Base-by-base conservation (phyloP, 1,140 invertebrate species). In the Drosophila ercepeae region DNA sequence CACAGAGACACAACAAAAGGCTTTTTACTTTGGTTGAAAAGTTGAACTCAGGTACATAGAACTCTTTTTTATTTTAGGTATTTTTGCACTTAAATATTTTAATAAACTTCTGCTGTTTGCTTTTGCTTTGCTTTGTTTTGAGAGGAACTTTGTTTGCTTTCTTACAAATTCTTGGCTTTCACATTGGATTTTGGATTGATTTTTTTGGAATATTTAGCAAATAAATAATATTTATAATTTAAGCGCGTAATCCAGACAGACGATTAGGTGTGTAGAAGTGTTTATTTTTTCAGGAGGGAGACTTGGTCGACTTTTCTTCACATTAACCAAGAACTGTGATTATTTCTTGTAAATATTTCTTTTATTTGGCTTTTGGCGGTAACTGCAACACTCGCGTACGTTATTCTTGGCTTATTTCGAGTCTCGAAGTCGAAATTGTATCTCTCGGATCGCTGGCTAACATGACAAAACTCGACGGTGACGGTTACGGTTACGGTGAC, bases 381-480 rank as follows among this genome's bases (percentile, higher is more conserved):
- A 63, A 34, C 54, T 27, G 27, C 39, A 41, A 63, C 64, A 67
- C 64, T 53, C 64, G 36, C 36, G 36, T 11, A 60, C 63, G 60
- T 57, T 54, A 19, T 49, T 73, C 29, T 54, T 42, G 57, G 49
- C 44, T 55, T 46, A 32, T 18, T 41, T 73, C 34, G 49, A 55
- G 59, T 57, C 36, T 45, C 41, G 14, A 67, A 19, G 19, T 36
- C 32, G 60, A 29, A 49, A 36, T 57, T 60, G 36, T 57, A 60
- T 19, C 52, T 58, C 36, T 50, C 34, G 42, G 55, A 78, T 86
- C 72, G 67, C 78, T 79, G 71, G 70, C 81, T 81, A 90, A 89
- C 79, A 89, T 90, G 86, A 91, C 89, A 91, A 91, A 90, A 90
- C 89, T 90, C 79, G 89, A 90, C n/a, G n/a, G n/a, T n/a, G n/a